Percentiles rank a stretch among this genome's conserved stretches.
Evolutionary conservation across 2,113 vertebrate species (phyloP).

Genomic region (Nibea coibor): DNA sequence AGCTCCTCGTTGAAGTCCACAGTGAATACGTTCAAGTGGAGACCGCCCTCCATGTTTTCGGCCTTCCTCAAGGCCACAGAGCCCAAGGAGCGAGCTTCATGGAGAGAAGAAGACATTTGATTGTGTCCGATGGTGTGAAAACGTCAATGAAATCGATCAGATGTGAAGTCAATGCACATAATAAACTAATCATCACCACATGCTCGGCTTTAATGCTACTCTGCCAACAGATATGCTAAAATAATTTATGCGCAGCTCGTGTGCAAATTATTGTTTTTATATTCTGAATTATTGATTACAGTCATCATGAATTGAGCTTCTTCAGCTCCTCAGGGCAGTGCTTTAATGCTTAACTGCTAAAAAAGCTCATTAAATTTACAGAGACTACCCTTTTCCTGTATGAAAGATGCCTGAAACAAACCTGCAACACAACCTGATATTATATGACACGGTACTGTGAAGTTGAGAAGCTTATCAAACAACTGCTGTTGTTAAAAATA

Average conservation of each 20-base stretch:
- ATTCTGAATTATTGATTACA: constrained; percentile 36
- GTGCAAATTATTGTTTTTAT: neutral
- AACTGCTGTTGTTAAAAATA: constrained; percentile 7
- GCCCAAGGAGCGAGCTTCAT: constrained; percentile 92
- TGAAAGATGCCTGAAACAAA: neutral
- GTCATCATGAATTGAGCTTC: neutral
- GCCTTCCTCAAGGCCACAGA: constrained; percentile 96
- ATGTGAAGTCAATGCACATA: neutral
- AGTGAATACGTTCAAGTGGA: constrained; percentile 96
- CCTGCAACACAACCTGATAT: neutral
- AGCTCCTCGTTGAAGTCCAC: constrained; percentile 98
- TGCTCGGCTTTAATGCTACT: neutral
- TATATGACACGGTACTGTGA: neutral
- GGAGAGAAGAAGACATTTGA: neutral
- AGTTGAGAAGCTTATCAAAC: neutral
- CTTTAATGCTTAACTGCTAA: neutral
- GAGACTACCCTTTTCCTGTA: neutral
- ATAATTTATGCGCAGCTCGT: constrained; percentile 1
- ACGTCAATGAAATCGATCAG: neutral
- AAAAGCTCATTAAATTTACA: constrained; percentile 8
- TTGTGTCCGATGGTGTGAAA: neutral
- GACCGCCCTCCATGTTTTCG: constrained; percentile 88
- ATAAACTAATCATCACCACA: neutral
- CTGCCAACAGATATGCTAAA: neutral
- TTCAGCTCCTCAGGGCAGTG: neutral